Conservation (phyloP, 2,113 vertebrate species). For the Baryphthengus martii region DNA sequence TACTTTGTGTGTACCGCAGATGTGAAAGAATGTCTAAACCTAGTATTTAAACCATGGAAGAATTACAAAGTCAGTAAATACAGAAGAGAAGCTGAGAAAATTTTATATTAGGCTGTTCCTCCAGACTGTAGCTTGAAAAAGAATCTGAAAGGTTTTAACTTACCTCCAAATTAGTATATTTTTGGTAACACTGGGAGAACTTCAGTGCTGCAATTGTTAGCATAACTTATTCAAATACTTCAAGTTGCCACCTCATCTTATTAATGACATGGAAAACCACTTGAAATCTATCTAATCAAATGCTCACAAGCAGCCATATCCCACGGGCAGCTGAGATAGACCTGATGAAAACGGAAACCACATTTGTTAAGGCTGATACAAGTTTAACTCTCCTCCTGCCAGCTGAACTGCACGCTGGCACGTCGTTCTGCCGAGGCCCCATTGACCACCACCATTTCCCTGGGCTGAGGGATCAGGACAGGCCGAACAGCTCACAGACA, state of each 20-base stretch:
- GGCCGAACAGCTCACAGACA: not conserved
- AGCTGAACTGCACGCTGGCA: not conserved
- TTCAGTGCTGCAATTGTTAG: not conserved
- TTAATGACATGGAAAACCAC: not conserved
- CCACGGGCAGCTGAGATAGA: not conserved
- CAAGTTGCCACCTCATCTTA: not conserved
- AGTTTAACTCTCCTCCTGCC: not conserved
- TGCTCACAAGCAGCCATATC: not conserved
- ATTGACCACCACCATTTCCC: rapidly evolving
- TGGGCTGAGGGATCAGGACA: not conserved
- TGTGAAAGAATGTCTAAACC: not conserved
- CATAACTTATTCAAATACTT: not conserved
- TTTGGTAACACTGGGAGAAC: not conserved
- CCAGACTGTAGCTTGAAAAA: not conserved
- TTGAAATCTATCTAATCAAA: not conserved
- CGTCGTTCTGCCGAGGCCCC: rapidly evolving
- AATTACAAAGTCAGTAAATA: not conserved
- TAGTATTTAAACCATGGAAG: not conserved
- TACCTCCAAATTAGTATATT: not conserved
- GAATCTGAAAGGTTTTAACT: not conserved
- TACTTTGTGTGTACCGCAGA: not conserved
- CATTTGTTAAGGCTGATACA: not conserved
- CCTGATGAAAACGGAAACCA: not conserved
- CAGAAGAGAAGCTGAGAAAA: not conserved
- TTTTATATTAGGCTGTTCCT: not conserved